Evolutionary conservation across 23 tunicate species (phyloP), one percentile per base, ranked within the genome.

Genomic region (Trididemnum miniatum): DNA sequence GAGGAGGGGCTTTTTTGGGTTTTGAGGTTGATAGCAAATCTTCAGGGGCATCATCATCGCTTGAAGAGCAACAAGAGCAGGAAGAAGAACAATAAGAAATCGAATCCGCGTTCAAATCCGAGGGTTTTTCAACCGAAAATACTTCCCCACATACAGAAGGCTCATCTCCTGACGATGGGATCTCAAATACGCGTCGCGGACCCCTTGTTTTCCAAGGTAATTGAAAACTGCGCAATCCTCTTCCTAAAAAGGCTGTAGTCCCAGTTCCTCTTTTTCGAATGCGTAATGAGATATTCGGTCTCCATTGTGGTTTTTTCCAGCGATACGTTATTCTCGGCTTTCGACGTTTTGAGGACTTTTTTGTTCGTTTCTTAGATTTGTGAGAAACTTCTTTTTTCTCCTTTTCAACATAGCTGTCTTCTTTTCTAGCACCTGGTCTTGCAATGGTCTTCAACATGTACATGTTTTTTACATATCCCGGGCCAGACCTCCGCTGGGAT

Each of bases 1-100:
- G 95, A 7, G 95, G 93, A 7, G 93, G 87, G 1, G 62, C 33
- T 65, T 77, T 83, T 23, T 74, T 73, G 0, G 32, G 28, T 2
- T 57, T 20, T 5, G 28, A 2, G 15, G 5, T 31, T 22, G 59
- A 5, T 2, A 20, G 59, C 7, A 2, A 22, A 37, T 39, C 59
- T 24, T 73, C 22, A 4, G 24, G 20, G 30, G 22, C 69, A n/a
- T 22, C 69, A 22, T 24, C 37, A 5, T 69, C 75, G 31, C 39
- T 69, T 34, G 75, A 34, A 4, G 39, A 69, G 5, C 37, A 69
- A 9, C 37, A 31, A 37, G 75, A 69, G 32, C 59, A 74, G 30
- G 59, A 22, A 44, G 60, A 44, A 44, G 28, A 37, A 32, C 59
- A 74, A n/a, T 30, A 74, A 3, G 79, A 74, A 29, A 31, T 74